A percentile compares a stretch with the other conserved stretches of the same genome.
Conservation (phyloP, 2,113 vertebrate species). For the Parotia lawesii region DNA sequence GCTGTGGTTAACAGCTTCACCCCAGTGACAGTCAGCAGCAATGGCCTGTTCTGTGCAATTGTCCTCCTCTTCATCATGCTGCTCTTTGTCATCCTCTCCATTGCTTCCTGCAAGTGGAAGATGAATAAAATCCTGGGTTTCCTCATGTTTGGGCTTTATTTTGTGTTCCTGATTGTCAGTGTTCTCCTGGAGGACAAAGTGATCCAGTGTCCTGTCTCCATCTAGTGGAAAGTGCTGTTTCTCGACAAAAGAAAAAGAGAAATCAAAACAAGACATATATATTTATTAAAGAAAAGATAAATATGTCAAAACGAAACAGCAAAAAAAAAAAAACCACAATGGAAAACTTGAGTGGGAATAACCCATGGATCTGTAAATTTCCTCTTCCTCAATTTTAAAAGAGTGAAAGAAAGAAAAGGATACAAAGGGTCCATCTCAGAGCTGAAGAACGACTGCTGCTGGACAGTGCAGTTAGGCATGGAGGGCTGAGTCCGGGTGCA, state of each 20-base stretch:
- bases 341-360: not conserved
- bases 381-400: not conserved
- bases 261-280: not conserved
- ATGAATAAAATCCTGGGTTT: conserved; percentile 95
- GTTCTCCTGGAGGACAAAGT: conserved; percentile 90
- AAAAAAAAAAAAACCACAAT: not conserved
- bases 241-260: not conserved
- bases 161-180: conserved; percentile 91
- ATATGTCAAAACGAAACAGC: not conserved
- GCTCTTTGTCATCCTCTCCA: conserved; percentile 92
- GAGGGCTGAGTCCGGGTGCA: not conserved
- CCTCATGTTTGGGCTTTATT: conserved; percentile 93
- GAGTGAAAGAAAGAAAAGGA: not conserved
- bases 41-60: conserved; percentile 94
- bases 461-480: not conserved
- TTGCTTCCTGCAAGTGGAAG: conserved; percentile 91
- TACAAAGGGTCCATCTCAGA: not conserved
- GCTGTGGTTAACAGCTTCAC: conserved; percentile 72
- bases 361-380: not conserved
- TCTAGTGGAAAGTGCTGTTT: conserved; percentile 73
- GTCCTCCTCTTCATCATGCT: conserved; percentile 97
- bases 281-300: not conserved
- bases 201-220: conserved; percentile 84
- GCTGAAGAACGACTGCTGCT: not conserved
- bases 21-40: conserved; percentile 89